Evolutionary conservation across 2,888 invertebrate species (phyloP), one percentile per base, ranked within the genome.

Genomic region (Seira ritae): DNA sequence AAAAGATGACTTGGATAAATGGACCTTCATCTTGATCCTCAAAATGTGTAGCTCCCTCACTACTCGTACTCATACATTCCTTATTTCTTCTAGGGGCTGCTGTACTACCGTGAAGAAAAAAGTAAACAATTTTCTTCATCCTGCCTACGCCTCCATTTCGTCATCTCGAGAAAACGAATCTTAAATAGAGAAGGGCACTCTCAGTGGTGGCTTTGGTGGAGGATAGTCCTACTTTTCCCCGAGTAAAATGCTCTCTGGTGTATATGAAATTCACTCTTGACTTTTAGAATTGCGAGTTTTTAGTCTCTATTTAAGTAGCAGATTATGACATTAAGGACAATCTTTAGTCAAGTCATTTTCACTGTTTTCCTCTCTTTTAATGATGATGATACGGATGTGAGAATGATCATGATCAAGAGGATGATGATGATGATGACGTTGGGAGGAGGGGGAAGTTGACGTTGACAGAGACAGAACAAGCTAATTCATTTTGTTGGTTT

Each of bases 1-100:
- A 72, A 79, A 73, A 80, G 75, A 74, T 81, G 81, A 81, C 81
- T 81, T 76, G 81, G 81, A 81, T 81, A 81, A 76, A 81, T 81
- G 76, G 76, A 81, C 75, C 42, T 19, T 81, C 81, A 62, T 80
- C 70, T 22, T 70, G 60, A 66, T 74, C 50, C 71, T 55, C 12
- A 12, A n/a, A n/a, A 8, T 42, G 42, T 12, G 12, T 42, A 12
- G 55, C 55, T 55, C 3, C 12, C 15, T 8, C 55, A 55, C 17
- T 8, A 55, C 12, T 12, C 17, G 17, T 8, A 42, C 42, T 42
- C 42, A 8, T 42, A 42, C 6, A 12, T n/a, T n/a, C n/a, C n/a
- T 12, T 42, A 42, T 42, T 42, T 55, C 55, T 55, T 55, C 31
- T 4, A 31, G 15, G 12, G 3, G 55, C 12, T 8, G 31, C 31